Conservation (phyloP, 2,797 vertebrate genomes). For the Pseudochirops corinnae region DNA sequence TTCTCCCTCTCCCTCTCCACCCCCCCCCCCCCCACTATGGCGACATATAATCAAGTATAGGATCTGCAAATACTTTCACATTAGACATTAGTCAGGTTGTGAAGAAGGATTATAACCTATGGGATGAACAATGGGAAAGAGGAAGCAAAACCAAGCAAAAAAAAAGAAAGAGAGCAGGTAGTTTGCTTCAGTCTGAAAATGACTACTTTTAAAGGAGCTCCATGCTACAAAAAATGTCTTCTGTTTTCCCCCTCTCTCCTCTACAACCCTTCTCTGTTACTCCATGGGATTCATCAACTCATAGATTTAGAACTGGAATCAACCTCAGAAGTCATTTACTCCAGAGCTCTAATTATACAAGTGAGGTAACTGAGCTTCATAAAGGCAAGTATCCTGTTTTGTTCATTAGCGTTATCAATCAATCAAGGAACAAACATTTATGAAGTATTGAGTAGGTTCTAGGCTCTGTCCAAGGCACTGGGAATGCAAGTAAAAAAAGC, state of each 20-base stretch:
- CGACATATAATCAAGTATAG: no score
- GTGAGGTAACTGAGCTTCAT: neutral
- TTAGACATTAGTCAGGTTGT: no score
- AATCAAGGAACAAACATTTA: neutral
- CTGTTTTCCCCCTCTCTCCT: neutral
- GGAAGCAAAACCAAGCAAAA: no score
- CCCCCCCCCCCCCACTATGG: no score
- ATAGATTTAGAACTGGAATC: neutral
- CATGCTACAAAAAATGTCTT: neutral
- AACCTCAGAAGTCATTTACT: neutral
- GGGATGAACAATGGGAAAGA: no score
- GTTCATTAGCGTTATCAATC: neutral
- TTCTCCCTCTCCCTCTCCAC: no score
- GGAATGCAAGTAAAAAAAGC: neutral
- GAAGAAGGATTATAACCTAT: no score
- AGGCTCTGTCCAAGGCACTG: neutral
- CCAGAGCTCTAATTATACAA: neutral
- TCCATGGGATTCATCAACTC: neutral
- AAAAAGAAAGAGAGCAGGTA: no score
- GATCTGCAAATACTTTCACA: no score
- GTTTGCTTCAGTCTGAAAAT: neutral
- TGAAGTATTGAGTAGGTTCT: no score
- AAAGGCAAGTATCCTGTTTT: neutral
- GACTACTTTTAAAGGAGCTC: constrained; percentile 8
- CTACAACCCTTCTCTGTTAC: neutral